phyloP scores from a whole-genome alignment of 1,140 invertebrate genomes.

The Phenacoccus solenopsis region DNA sequence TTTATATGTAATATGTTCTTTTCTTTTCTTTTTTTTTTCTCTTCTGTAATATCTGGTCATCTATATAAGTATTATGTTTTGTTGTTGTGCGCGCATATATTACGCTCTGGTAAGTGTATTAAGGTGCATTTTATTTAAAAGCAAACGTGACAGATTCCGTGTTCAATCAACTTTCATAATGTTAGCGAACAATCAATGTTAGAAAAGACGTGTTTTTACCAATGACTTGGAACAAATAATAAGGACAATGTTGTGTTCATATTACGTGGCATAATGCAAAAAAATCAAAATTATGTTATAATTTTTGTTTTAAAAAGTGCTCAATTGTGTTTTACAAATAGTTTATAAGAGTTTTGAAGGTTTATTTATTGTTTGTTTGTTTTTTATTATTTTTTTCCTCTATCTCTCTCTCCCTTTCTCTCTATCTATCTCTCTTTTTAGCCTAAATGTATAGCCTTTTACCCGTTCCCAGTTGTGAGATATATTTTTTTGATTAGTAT shows the following conservation, averaged over 20 bases:
- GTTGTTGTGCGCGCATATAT: neutral
- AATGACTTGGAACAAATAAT: neutral
- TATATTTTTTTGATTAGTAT: neutral
- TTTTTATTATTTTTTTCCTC: neutral
- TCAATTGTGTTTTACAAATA: conserved; percentile 6
- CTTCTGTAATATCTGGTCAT: conserved; percentile 12
- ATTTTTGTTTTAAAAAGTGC: conserved; percentile 7
- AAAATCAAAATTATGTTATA: conserved; percentile 1
- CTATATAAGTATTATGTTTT: conserved; percentile 8
- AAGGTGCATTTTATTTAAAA: neutral
- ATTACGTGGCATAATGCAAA: neutral
- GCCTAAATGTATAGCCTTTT: neutral
- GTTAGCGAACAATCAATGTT: neutral
- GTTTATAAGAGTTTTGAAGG: neutral
- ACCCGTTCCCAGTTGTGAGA: neutral
- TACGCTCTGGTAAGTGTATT: neutral
- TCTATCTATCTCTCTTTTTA: neutral
- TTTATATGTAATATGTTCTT: neutral
- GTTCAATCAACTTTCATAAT: conserved; percentile 9
- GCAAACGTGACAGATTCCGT: neutral
- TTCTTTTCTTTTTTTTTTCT: neutral
- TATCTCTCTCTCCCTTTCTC: neutral
- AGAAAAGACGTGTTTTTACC: neutral
- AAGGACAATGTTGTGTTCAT: neutral
- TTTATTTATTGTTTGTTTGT: conserved; percentile 3